Conservation (phyloP, 2,888 invertebrate species). For the Hirtodrosophila alboralis region DNA sequence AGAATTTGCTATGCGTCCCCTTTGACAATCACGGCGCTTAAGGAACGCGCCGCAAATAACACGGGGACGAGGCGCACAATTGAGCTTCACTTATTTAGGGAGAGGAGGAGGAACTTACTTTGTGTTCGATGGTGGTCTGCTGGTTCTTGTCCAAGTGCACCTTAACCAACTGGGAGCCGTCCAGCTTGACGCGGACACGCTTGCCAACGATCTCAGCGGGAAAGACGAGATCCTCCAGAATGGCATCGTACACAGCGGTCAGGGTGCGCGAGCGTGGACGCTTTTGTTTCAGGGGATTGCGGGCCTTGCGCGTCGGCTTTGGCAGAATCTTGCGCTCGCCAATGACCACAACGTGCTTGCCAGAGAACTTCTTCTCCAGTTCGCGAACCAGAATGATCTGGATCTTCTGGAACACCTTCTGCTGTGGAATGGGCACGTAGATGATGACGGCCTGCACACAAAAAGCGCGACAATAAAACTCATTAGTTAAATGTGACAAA, state of each 20-base stretch:
- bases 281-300: slow-evolving; percentile 90
- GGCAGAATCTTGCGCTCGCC: slow-evolving; percentile 99
- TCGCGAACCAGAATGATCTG: slow-evolving; percentile 98
- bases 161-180: slow-evolving; percentile 98
- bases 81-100: background rate
- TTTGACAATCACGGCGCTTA: slow-evolving; percentile 81
- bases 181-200: slow-evolving; percentile 97
- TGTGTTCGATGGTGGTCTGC: slow-evolving; percentile 99
- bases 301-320: slow-evolving; percentile 98
- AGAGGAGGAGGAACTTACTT: slow-evolving; percentile 86
- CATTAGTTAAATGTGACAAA: background rate
- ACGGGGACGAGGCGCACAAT: slow-evolving; percentile 75
- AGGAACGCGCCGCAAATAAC: slow-evolving; percentile 78
- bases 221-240: slow-evolving; percentile 98
- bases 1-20: slow-evolving; percentile 78
- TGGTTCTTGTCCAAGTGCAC: slow-evolving; percentile 99
- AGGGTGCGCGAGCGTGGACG: slow-evolving; percentile 93
- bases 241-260: slow-evolving; percentile 98
- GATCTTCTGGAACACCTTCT: slow-evolving; percentile 98
- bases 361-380: slow-evolving; percentile 99
- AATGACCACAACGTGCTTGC: slow-evolving; percentile 98
- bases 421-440: slow-evolving; percentile 99
- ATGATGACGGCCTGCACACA: slow-evolving; percentile 94
- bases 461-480: background rate
- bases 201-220: slow-evolving; percentile 99